phyloP scores from a whole-genome alignment of 2,888 invertebrate species.

The Plemyria rubiginata region DNA sequence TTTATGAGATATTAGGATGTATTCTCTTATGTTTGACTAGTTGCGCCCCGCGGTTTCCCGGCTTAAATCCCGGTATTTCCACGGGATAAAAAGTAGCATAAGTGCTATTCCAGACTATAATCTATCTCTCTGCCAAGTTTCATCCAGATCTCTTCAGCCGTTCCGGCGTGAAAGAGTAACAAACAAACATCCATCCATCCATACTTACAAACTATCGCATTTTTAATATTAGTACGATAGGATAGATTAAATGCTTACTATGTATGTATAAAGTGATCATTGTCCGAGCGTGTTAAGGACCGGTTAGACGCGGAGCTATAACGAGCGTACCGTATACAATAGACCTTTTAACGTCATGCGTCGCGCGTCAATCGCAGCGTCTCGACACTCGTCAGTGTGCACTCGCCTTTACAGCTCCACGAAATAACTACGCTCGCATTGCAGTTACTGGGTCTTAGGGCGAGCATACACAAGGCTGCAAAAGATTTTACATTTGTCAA shows the following conservation, averaged over 20 bases:
- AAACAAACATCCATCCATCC: too few relatives aligned
- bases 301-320: conserved; percentile 74
- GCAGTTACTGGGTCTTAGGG: background rate
- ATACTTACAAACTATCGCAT: too few relatives aligned
- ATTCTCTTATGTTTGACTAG: conserved; percentile 30
- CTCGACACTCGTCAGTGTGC: conserved; percentile 57
- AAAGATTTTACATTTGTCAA: background rate
- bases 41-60: too few relatives aligned
- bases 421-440: background rate
- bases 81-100: too few relatives aligned
- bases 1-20: background rate
- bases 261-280: conserved; percentile 82
- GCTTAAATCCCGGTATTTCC: too few relatives aligned
- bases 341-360: conserved; percentile 84
- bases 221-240: too few relatives aligned
- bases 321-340: conserved; percentile 84
- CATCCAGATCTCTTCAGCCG: too few relatives aligned
- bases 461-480: background rate
- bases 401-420: conserved; percentile 59
- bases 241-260: conserved; percentile 68
- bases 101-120: too few relatives aligned
- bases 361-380: conserved; percentile 76
- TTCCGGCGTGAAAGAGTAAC: too few relatives aligned
- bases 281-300: conserved; percentile 82
- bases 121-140: too few relatives aligned